Evolutionary conservation across 2,113 vertebrate species (phyloP), one percentile per base, ranked within the genome.

Genomic region (Amphiprion ocellaris): DNA sequence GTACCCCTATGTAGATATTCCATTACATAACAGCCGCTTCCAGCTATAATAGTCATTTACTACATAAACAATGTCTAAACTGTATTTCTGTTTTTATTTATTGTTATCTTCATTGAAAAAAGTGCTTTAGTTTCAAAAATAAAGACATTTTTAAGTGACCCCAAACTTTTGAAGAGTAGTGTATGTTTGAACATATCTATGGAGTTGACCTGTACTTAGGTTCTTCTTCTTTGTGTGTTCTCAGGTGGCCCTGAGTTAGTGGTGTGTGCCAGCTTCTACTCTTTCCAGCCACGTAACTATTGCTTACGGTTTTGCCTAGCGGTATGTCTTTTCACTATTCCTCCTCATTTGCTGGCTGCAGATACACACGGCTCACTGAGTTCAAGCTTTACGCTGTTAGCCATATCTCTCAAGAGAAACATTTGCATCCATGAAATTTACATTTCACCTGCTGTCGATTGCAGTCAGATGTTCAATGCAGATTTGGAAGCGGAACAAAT

Each of bases 251-350:
- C 94, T 69, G 91, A 95, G 71, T 90, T 95, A 88, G 90, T 87
- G 0, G 91, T 95, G 1, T 99, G 96, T 49, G 96, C 96, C 69
- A 95, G 75, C 77, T 97, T 93, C 86, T 87, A 91, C 55, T 94
- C 95, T 9, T 88, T 96, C 37, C 90, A 95, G 74, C 92, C 95
- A 65, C 91, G 91, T 77, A 94, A 95, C 87, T 94, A 94, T 78
- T 92, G 94, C 63, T 95, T 94, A 84, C 66, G 74, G 10, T 92
- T 96, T 82, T 67, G 85, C 12, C 92, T 89, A 76, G 96, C 96
- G 96, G 97, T 99, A 95, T 44, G 60, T 66, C 9, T 70, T 44
- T 53, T 37, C 24, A 37, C 0, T 59, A 1, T 47, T 64, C 10
- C 28, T 60, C 0, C 39, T 47, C 11, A n/a, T 5, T 59, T 28